These are phyloP conservation scores for Dipus sagitta DNA, from an alignment of 2,797 vertebrate genomes.

Conservation along the genomic window DNA sequence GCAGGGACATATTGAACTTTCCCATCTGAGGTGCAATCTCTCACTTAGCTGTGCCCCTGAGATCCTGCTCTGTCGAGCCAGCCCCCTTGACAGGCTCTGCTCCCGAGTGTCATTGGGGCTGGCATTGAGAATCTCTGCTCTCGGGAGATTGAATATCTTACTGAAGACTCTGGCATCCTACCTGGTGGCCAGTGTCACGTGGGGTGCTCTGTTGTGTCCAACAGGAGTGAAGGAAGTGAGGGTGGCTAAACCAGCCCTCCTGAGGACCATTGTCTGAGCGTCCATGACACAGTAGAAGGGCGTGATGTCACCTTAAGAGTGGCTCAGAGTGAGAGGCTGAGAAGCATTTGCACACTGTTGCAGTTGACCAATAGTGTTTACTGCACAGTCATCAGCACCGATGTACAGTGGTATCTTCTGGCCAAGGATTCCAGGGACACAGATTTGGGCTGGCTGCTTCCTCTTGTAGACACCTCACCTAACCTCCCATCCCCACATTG, in stretches of 20 bases:
- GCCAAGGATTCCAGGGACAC: neutral
- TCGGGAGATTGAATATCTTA: rapidly evolving
- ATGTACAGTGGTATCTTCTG: neutral
- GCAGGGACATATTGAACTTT: neutral
- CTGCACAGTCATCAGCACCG: rapidly evolving
- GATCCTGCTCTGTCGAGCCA: no score
- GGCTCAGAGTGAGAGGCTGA: rapidly evolving
- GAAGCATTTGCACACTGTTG: rapidly evolving
- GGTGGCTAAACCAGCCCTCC: neutral
- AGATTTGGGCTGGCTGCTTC: neutral
- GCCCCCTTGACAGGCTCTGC: no score
- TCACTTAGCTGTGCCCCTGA: no score
- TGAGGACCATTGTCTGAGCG: neutral
- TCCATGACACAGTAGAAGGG: no score
- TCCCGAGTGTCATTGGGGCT: no score
- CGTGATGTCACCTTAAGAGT: neutral
- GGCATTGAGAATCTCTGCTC: neutral
- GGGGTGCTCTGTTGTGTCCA: neutral
- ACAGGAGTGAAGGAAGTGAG: neutral
- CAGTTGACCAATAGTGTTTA: neutral
- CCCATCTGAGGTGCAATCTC: no score
- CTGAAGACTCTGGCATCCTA: neutral
- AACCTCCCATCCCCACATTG: neutral
- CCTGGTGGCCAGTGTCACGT: rapidly evolving
- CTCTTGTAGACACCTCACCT: neutral